phyloP scores from a whole-genome alignment of 1,140 invertebrate species.

The Drosophila arawakana region DNA sequence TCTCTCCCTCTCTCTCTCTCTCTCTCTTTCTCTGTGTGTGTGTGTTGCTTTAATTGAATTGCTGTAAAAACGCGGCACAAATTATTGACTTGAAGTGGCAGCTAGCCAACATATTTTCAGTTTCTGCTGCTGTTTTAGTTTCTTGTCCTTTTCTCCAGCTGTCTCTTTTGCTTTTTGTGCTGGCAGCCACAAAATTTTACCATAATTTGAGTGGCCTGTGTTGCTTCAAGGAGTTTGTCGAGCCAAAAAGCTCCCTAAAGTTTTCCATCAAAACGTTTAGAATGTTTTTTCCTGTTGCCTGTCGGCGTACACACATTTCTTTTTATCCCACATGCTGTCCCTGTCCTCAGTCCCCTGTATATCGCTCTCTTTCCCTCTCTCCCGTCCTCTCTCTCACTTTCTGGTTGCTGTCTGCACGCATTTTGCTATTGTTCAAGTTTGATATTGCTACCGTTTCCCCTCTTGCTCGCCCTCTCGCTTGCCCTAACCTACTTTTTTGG shows the following conservation, averaged over 20 bases:
- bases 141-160: neutral
- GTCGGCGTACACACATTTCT: conserved; percentile 50
- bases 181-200: conserved; percentile 46
- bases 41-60: conserved; percentile 57
- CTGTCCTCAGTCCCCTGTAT: conserved; percentile 4
- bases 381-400: neutral
- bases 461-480: conserved; percentile 7
- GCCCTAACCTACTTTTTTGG: conserved; percentile 71
- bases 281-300: conserved; percentile 61
- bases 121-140: conserved; percentile 1
- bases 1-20: neutral
- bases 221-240: conserved; percentile 50
- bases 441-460: conserved; percentile 23
- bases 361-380: neutral
- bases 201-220: conserved; percentile 58
- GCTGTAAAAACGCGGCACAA: conserved; percentile 58
- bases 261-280: conserved; percentile 65
- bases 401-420: conserved; percentile 52
- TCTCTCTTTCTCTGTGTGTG: conserved; percentile 7
- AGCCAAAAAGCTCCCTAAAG: conserved; percentile 55
- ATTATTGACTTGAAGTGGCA: conserved; percentile 52
- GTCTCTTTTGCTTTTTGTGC: conserved; percentile 13
- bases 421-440: conserved; percentile 75
- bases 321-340: conserved; percentile 43
- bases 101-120: conserved; percentile 42